Percentiles rank a stretch among this genome's conserved stretches.
phyloP scores from a whole-genome alignment of 1,140 invertebrate species.

The Apocrypta bakeri region DNA sequence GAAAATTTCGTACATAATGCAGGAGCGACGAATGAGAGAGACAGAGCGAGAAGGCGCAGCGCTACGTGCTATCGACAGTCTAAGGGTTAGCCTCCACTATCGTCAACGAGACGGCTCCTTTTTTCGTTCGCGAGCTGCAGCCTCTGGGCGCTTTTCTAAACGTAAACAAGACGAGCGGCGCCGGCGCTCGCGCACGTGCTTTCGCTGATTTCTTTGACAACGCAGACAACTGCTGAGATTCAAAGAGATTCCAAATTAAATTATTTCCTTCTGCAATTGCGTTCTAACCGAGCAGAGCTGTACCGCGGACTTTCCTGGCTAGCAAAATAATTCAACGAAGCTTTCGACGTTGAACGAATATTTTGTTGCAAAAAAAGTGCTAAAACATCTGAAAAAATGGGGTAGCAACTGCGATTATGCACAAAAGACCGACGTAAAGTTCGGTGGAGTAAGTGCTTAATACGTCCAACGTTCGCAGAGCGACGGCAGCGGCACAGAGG shows the following conservation, averaged over 20 bases:
- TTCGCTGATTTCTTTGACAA: background rate
- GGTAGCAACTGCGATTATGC: background rate
- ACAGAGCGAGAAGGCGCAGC: constrained; percentile 25
- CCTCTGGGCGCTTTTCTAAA: constrained; percentile 35
- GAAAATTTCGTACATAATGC: constrained; percentile 62
- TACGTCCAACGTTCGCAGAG: background rate
- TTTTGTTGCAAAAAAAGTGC: too few species aligned
- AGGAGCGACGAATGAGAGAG: constrained; percentile 50
- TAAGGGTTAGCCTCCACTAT: constrained; percentile 27
- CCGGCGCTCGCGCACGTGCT: constrained; percentile 44
- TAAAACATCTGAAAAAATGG: too few species aligned
- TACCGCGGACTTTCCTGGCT: too few species aligned
- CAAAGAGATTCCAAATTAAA: background rate
- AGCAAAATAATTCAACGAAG: too few species aligned
- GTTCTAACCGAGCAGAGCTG: too few species aligned
- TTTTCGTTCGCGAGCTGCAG: constrained; percentile 6
- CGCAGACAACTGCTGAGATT: background rate
- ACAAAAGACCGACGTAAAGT: background rate
- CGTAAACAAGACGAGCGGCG: constrained; percentile 45
- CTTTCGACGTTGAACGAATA: too few species aligned
- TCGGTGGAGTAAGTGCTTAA: background rate
- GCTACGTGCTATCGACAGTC: constrained; percentile 2
- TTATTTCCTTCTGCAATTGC: background rate
- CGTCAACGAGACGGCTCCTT: background rate
- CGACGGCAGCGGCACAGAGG: constrained; percentile 8